Percentiles rank a stretch among this genome's conserved stretches.
Evolutionary conservation across 2,797 vertebrate genomes (phyloP).

Genomic region (Lateolabrax maculatus): DNA sequence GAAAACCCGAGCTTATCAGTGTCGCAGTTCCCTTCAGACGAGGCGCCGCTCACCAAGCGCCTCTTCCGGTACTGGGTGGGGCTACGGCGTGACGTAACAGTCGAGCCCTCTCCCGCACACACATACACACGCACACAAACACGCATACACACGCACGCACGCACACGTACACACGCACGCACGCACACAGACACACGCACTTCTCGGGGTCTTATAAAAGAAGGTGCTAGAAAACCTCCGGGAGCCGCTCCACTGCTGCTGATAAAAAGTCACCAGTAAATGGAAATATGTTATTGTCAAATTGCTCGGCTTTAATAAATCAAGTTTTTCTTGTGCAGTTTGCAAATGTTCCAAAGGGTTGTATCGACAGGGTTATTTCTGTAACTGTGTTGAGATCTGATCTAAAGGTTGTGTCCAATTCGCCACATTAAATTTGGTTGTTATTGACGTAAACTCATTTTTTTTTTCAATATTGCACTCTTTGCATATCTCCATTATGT

Average conservation of each 20-base stretch:
- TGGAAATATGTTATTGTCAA: not conserved
- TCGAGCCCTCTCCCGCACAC: constrained; percentile 32
- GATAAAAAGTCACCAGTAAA: not conserved
- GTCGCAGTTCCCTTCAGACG: not conserved
- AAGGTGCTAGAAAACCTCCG: not conserved
- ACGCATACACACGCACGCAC: not conserved
- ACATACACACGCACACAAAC: too few species aligned
- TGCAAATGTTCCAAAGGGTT: not conserved
- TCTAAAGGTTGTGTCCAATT: not conserved
- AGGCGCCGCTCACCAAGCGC: not conserved
- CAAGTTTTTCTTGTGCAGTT: not conserved
- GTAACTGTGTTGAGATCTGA: not conserved
- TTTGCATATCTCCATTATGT: not conserved
- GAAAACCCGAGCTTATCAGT: not conserved
- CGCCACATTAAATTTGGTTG: not conserved
- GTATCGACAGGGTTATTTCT: not conserved
- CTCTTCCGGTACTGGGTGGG: constrained; percentile 69
- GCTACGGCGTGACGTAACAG: constrained; percentile 50
- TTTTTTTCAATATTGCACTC: too few species aligned
- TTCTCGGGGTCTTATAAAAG: too few species aligned
- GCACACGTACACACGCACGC: too few species aligned
- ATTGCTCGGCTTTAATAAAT: not conserved
- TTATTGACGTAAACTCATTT: too few species aligned
- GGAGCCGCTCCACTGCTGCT: too few species aligned
- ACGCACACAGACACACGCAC: too few species aligned